Base-by-base conservation (phyloP, 1,140 invertebrate genomes). In the Zaprionus capensis region DNA sequence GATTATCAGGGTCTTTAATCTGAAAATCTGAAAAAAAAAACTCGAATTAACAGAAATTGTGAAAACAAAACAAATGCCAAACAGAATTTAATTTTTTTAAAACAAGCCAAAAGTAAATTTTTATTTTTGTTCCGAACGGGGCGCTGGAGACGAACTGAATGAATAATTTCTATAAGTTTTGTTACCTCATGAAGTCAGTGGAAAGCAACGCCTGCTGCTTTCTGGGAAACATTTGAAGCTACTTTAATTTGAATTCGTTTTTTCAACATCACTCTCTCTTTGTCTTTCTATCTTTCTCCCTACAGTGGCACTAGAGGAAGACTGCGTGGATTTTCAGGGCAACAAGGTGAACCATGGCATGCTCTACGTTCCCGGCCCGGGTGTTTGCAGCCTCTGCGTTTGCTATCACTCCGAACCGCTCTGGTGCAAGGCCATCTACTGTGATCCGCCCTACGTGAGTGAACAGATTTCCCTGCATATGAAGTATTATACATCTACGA, bases 351-450 rank as follows among this genome's bases (percentile, higher is more conserved):
- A 94, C 28, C 96, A 97, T 93, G 97, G 97, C 15, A 94, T 96
- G 61, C 94, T 96, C 5, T 98, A 97, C 93, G 96, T 97, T 26
- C 97, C 97, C 15, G 96, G 97, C 28, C 96, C 96, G 2, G 96
- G 97, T 22, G 96, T 96, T n/a, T 98, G 97, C 91, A 96, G 96
- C 51, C 94, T 96, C 67, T 98, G 97, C 91, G 96, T 96, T 17
- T 98, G 97, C 93, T 96, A 97, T 92, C 95, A 97, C 92, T 96
- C 96, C 15, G 95, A 96, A 86, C 96, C 96, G 58, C 96, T 96
- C 93, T 97, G 96, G 96, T 98, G 97, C 93, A 96, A 96, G 91
- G 95, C 96, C 12, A 97, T 97, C 74, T 97, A 96, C 93, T 98
- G 97, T 91, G 95, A 96, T 81, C 96, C 97, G 55, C 97, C 96